Evolutionary conservation across 1,140 invertebrate species (phyloP), one percentile per base, ranked within the genome.

Genomic region (Conus betulinus): DNA sequence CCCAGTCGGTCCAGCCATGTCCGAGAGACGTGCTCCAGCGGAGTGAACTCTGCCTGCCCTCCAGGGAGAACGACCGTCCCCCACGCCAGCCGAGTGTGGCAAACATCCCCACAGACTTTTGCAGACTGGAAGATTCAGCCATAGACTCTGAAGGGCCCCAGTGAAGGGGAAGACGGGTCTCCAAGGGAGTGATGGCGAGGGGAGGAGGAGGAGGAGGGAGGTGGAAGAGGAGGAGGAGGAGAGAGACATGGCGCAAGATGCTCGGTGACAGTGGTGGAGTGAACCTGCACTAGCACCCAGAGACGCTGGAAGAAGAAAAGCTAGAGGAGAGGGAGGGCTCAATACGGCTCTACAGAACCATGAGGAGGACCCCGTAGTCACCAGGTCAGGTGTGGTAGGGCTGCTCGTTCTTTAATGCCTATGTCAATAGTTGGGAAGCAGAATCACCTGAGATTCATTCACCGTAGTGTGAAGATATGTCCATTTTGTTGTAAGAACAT

Each of bases 121-220:
- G n/a, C 39, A 53, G 51, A 63, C 55, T 55, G 52, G 87, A 87
- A 5, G 85, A 88, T 39, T 27, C 63, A 55, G 85, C 81, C 87
- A 89, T 89, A 74, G 92, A 92, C 60, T 93, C 91, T 15, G 92
- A 92, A n/a, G 55, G 91, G 91, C 74, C 90, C 90, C 23, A 92
- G 92, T 90, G 93, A 92, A 55, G 89, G 85, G 63, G 90, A 88
- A 85, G 81, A 84, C 15, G n/a, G 87, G 85, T 1, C 57, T 60
- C 8, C 8, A 4, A 57, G 86, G 71, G 6, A 71, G 39, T 25
- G 71, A n/a, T n/a, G n/a, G 27, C 53, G 86, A 85, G 55, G 89
- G 90, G 67, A 74, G 60, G 87, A 79, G 67, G 79, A 87, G 20
- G 86, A 88, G 53, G 85, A 78, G 39, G 86, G n/a, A n/a, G n/a